A percentile compares a stretch with the other conserved stretches of the same genome.
Conservation (phyloP, 2,113 vertebrate species). For the Canis aureus region DNA sequence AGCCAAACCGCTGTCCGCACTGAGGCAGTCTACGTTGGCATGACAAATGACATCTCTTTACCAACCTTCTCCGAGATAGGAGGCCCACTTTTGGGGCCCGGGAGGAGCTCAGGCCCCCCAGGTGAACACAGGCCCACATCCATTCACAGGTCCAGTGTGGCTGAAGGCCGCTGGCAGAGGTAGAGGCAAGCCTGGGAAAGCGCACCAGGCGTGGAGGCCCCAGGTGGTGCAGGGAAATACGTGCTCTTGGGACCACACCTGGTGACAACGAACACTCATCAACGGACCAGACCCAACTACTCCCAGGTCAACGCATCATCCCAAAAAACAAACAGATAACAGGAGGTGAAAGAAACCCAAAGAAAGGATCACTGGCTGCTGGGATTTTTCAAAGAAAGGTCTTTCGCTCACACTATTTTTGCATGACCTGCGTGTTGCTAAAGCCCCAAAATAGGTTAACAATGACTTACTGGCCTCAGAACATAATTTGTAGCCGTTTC, state of each 20-base stretch:
- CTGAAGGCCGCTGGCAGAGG: neutral
- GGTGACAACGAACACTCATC: neutral
- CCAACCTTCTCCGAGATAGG: neutral
- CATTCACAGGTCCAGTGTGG: neutral
- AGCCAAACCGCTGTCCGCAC: neutral
- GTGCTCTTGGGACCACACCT: neutral
- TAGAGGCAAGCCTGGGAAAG: neutral
- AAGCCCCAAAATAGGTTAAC: neutral
- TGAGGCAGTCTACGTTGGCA: neutral
- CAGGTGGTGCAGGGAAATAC: neutral
- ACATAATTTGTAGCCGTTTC: conserved; percentile 54
- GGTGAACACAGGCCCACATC: neutral
- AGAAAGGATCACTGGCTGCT: neutral
- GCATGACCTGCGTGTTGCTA: neutral
- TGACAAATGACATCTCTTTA: neutral
- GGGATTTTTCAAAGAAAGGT: neutral
- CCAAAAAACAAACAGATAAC: neutral
- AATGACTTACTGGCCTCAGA: conserved; percentile 11
- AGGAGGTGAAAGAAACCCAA: neutral
- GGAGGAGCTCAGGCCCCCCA: neutral
- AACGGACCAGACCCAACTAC: neutral
- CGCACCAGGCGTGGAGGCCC: too few relatives aligned
- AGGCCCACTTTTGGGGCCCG: neutral
- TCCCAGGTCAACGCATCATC: neutral
- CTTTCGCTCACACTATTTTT: neutral